These are phyloP conservation scores for Nothura maculosa DNA, from an alignment of 2,797 vertebrate genomes.

Conservation along the genomic window DNA sequence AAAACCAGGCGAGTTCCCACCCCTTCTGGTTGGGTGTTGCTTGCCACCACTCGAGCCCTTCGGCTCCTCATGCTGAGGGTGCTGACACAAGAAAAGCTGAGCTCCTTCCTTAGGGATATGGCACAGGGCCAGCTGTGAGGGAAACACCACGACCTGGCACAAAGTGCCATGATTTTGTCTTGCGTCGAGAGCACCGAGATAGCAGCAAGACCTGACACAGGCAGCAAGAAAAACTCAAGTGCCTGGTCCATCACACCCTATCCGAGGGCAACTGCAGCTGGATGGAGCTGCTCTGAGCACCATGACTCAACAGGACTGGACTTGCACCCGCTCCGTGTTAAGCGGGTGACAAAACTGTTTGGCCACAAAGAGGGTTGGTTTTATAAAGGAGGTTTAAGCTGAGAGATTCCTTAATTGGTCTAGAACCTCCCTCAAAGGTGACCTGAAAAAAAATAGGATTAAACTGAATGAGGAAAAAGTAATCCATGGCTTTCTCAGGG, in stretches of 20 bases:
- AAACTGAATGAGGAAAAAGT: not conserved
- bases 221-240: not conserved
- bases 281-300: not conserved
- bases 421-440: not conserved
- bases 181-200: not conserved
- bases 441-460: not conserved
- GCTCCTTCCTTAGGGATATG: not conserved
- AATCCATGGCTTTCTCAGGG: not conserved
- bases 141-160: not conserved
- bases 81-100: not conserved
- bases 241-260: not conserved
- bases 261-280: not conserved
- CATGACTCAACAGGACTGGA: not conserved
- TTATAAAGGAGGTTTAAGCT: not conserved
- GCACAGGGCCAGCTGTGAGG: not conserved
- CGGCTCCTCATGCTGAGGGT: not conserved
- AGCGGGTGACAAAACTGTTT: not conserved
- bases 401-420: not conserved
- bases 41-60: not conserved
- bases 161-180: not conserved
- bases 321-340: not conserved
- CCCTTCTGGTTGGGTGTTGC: not conserved
- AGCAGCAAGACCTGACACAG: not conserved
- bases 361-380: not conserved
- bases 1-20: not conserved